Evolutionary conservation across 2,113 vertebrate genomes (phyloP).

Genomic region (Eulemur macaco): DNA sequence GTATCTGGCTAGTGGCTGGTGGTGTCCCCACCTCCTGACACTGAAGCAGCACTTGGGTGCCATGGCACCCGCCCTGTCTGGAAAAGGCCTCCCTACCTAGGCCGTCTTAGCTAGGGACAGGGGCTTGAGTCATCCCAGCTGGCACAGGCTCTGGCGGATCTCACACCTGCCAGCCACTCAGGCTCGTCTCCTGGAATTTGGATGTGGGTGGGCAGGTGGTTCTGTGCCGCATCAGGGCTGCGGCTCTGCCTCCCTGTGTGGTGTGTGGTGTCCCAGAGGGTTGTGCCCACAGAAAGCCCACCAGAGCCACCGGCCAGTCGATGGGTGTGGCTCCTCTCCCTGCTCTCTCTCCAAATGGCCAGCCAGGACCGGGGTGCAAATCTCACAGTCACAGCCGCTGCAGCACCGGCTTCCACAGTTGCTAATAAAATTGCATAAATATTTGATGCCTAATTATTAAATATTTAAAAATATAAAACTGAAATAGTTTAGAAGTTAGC

Average conservation of each 20-base stretch:
- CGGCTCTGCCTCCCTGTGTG: not conserved
- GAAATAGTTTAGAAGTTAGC: conserved; percentile 83
- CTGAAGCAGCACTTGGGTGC: not conserved
- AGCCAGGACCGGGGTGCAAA: conserved; percentile 54
- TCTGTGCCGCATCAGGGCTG: not conserved
- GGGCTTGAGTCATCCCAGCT: not conserved
- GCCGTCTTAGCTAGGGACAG: not conserved
- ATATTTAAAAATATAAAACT: conserved; percentile 87
- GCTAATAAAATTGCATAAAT: conserved; percentile 88
- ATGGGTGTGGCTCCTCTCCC: not conserved
- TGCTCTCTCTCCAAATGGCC: not conserved
- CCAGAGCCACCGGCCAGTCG: rapidly evolving
- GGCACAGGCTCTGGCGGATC: rapidly evolving
- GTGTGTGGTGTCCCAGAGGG: not conserved
- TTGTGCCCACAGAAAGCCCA: not conserved
- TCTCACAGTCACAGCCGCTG: conserved; percentile 72
- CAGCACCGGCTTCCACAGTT: conserved; percentile 74
- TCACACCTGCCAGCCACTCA: rapidly evolving
- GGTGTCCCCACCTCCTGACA: rapidly evolving
- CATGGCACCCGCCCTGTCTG: rapidly evolving
- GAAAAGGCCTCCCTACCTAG: not conserved
- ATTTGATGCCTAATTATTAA: conserved; percentile 88
- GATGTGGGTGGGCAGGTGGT: not conserved
- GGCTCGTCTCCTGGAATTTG: not conserved
- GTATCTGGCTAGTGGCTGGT: not conserved